Base-by-base conservation (phyloP, 2,888 invertebrate genomes). In the Eupithecia exiguata region DNA sequence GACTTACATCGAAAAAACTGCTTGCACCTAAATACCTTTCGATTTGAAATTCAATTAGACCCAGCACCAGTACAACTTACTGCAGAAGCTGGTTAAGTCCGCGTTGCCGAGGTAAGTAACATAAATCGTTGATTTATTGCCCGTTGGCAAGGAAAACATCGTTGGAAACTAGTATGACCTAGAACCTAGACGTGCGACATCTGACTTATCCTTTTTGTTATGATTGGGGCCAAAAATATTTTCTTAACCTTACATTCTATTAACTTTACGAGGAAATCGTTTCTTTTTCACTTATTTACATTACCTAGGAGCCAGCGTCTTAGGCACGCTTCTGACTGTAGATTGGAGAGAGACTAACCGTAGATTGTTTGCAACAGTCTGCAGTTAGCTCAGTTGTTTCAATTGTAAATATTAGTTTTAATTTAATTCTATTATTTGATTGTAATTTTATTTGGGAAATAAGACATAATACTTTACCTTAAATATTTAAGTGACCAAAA, bases 81-180 rank as follows among this genome's bases (percentile, higher is more conserved):
- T 61, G 65, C 63, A 38, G 62, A 36, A 65, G n/a, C n/a, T 65
- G 10, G 69, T 38, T 68, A 30, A 58, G 66, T 70, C 70, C 61
- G 70, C 68, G 72, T 65, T 73, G 70, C 61, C 72, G 46, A 67
- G 72, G 49, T 69, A 58, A 58, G 68, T 53, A 67, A 69, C 76
- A 76, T 74, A 76, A 76, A 76, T 73, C 70, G 71, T 76, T 71
- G 73, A 73, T 76, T 71, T 76, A 76, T 76, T 69, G 62, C 69
- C 40, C 46, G 68, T 72, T 75, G 75, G 75, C 75, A 71, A 72
- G 68, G 68, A 75, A 75, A 75, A 73, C 75, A 70, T 75, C 70
- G 70, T 46, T n/a, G 73, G 38, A 73, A 70, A 73, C 76, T 49
- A 69, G 72, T 72, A 70, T 70, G 72, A 75, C 75, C 76, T 71